These are phyloP conservation scores for Xestia c-nigrum DNA, from an alignment of 2,888 invertebrate species.

Conservation along the genomic window DNA sequence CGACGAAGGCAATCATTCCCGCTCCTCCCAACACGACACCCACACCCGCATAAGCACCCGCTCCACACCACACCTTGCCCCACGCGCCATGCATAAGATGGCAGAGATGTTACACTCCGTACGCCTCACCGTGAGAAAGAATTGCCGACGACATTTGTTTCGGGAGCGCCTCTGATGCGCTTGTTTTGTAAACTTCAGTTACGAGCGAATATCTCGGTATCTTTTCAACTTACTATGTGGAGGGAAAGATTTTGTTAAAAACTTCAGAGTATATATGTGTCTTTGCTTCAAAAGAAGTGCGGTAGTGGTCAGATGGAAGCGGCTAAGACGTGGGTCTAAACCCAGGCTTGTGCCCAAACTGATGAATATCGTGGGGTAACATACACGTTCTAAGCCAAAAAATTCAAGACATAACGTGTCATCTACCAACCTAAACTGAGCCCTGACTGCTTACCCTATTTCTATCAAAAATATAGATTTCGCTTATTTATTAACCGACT, in stretches of 20 bases:
- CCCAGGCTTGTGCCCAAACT: not conserved
- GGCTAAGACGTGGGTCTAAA: not conserved
- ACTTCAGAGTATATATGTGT: not conserved
- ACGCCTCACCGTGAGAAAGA: conserved; percentile 84
- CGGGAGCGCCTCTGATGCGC: conserved; percentile 79
- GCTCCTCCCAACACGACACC: not conserved
- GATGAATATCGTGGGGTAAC: not conserved
- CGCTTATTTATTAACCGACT: too few species aligned
- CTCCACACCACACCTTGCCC: conserved; percentile 50
- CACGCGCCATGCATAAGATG: conserved; percentile 74
- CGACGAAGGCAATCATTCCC: too few species aligned
- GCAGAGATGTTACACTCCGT: conserved; percentile 80
- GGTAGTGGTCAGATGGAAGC: not conserved
- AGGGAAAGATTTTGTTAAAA: conserved; percentile 17
- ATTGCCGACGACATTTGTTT: conserved; percentile 86
- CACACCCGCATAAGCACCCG: conserved; percentile 6
- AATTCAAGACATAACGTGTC: too few species aligned
- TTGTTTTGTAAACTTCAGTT: conserved; percentile 77
- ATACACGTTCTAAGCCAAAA: not conserved
- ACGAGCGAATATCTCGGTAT: conserved; percentile 53
- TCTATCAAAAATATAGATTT: not conserved
- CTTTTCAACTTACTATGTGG: conserved; percentile 48
- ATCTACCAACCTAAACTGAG: too few species aligned
- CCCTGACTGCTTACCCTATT: not conserved
- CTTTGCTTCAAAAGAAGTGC: not conserved